phyloP scores from a whole-genome alignment of 2,797 vertebrate genomes.

The Monodelphis domestica region DNA sequence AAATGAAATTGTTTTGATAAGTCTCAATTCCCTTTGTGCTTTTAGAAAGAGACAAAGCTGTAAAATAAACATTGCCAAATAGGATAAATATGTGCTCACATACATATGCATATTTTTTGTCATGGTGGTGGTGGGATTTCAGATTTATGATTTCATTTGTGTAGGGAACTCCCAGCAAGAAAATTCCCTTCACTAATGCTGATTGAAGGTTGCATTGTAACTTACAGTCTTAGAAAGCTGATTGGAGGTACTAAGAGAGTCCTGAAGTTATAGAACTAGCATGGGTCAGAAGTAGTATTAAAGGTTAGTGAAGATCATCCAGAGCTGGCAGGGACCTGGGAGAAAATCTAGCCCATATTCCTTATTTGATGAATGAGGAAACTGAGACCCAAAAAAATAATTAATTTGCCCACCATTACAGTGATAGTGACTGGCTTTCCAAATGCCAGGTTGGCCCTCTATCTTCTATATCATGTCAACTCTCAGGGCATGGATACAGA shows the following conservation, averaged over 20 bases:
- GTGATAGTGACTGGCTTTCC: not conserved
- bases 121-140: not conserved
- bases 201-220: not conserved
- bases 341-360: not conserved
- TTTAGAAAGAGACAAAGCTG: not conserved
- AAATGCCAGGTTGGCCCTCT: not conserved
- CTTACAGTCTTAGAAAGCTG: not conserved
- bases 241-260: not conserved
- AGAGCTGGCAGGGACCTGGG: not conserved
- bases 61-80: constrained; percentile 24
- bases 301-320: not conserved
- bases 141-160: not conserved
- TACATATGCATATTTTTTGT: not conserved
- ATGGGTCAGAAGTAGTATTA: not conserved
- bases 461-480: not conserved
- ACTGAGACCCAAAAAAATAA: not conserved
- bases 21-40: constrained; percentile 37
- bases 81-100: not conserved
- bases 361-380: not conserved
- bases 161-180: not conserved
- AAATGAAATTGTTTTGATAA: constrained; percentile 12
- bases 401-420: not conserved
- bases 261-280: too few relatives aligned
- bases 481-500: not conserved
- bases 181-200: not conserved